phyloP scores from a whole-genome alignment of 2,797 vertebrate genomes.

The Gephyroberyx darwinii region DNA sequence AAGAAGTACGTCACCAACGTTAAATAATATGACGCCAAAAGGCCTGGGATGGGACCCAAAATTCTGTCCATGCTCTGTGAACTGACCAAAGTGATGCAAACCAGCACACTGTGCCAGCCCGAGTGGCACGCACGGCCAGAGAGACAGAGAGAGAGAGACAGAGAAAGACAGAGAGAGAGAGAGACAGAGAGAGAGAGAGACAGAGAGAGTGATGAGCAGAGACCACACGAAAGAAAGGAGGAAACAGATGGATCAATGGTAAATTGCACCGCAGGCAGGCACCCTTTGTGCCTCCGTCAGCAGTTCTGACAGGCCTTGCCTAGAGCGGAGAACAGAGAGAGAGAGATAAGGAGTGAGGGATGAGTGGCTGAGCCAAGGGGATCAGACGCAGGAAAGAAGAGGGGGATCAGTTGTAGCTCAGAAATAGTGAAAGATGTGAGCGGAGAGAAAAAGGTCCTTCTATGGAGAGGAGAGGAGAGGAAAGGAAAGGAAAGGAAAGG shows the following conservation, averaged over 20 bases:
- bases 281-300: conserved; percentile 68
- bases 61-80: conserved; percentile 20
- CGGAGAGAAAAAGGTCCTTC: conserved; percentile 47
- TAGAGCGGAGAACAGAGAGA: conserved; percentile 45
- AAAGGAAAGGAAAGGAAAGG: conserved; percentile 12
- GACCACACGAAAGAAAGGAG: background rate
- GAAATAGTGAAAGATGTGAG: conserved; percentile 30
- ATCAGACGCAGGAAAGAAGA: conserved; percentile 32
- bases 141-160: background rate
- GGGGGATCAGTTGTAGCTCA: conserved; percentile 5
- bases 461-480: conserved; percentile 20
- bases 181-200: conserved; percentile 1
- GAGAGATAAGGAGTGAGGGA: conserved; percentile 28
- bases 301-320: conserved; percentile 60
- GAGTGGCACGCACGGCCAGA: background rate
- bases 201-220: conserved; percentile 18
- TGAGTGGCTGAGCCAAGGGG: conserved; percentile 40
- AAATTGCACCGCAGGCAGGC: conserved; percentile 57
- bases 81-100: background rate
- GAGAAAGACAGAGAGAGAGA: background rate
- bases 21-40: conserved; percentile 52
- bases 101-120: conserved; percentile 10
- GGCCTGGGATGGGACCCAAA: conserved; percentile 33
- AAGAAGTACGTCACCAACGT: conserved; percentile 54
- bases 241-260: conserved; percentile 61